These are phyloP conservation scores for Drosophila flavopinicola DNA, from an alignment of 2,888 invertebrate genomes.

Conservation along the genomic window DNA sequence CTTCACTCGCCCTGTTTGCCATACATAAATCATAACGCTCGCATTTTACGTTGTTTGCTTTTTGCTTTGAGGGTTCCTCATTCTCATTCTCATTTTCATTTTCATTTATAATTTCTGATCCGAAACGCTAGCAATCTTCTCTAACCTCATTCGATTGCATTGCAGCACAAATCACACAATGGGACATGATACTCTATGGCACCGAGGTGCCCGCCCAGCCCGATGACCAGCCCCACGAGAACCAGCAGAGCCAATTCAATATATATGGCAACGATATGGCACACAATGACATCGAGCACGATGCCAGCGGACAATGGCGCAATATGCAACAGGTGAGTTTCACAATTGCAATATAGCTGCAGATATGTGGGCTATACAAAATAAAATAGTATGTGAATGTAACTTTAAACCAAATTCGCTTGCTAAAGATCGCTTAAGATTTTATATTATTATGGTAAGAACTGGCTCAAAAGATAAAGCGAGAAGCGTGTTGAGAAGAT, in stretches of 20 bases:
- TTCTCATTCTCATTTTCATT: constrained; percentile 9
- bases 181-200: constrained; percentile 93
- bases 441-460: too few species aligned
- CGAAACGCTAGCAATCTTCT: constrained; percentile 1
- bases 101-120: constrained; percentile 21
- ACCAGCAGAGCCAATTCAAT: constrained; percentile 66
- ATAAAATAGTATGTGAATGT: background rate
- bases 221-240: constrained; percentile 81
- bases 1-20: constrained; percentile 39
- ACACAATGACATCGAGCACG: constrained; percentile 87
- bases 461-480: too few species aligned
- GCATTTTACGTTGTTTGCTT: constrained; percentile 43
- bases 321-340: constrained; percentile 87
- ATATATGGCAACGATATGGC: constrained; percentile 85
- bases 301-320: constrained; percentile 87
- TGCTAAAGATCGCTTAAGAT: too few species aligned
- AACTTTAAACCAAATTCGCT: too few species aligned
- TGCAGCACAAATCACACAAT: constrained; percentile 88
- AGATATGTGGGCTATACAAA: too few species aligned
- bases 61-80: constrained; percentile 20
- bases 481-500: background rate
- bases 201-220: constrained; percentile 88
- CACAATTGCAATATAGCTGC: constrained; percentile 1
- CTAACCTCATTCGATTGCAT: constrained; percentile 41
- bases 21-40: constrained; percentile 53